Evolutionary conservation across 1,140 invertebrate species (phyloP).

Genomic region (Steinernema khuongi): DNA sequence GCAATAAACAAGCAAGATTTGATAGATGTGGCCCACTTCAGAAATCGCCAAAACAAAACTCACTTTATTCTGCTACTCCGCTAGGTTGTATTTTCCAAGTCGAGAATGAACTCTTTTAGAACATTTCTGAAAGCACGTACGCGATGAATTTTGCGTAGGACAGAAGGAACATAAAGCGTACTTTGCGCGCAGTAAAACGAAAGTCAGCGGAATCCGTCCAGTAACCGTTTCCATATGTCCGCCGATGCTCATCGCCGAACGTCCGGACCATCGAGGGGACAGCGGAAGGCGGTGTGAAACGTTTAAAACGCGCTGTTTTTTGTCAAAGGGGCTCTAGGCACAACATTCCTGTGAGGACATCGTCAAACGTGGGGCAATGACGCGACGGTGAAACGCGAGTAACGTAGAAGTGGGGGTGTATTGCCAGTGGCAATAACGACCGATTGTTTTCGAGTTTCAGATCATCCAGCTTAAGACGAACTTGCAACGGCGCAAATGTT

Average conservation of each 20-base stretch:
- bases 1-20: not conserved
- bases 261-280: not conserved
- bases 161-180: not conserved
- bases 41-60: too few species aligned
- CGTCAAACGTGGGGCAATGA: not conserved
- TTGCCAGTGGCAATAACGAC: not conserved
- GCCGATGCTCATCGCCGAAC: not conserved
- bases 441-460: constrained; percentile 13
- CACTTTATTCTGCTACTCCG: not conserved
- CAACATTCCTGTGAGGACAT: too few species aligned
- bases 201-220: not conserved
- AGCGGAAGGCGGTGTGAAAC: too few species aligned
- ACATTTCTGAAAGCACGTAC: not conserved
- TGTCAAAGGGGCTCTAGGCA: too few species aligned
- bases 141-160: not conserved
- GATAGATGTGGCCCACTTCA: too few species aligned
- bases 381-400: not conserved
- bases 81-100: not conserved
- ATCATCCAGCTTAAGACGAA: constrained; percentile 15
- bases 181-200: constrained; percentile 3
- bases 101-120: not conserved
- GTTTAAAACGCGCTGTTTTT: too few species aligned
- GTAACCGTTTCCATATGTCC: constrained; percentile 12
- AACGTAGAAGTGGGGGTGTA: not conserved
- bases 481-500: constrained; percentile 16